Percentiles rank a stretch among this genome's conserved stretches.
Evolutionary conservation across 37 sponge, comb jelly and placozoan genomes (phyloP).

Genomic region (Petrosia ficiformis): DNA sequence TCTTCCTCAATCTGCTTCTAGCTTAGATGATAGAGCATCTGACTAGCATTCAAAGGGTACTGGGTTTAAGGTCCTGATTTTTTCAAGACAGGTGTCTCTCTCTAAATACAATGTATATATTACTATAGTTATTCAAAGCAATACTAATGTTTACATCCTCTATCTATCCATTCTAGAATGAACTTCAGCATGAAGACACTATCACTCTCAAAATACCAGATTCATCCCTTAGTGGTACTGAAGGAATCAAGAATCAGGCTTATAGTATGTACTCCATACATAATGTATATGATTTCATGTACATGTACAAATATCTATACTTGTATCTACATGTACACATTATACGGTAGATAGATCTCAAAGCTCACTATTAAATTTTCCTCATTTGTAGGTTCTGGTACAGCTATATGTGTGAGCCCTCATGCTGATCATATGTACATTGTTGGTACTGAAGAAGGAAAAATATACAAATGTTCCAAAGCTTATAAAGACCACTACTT

Average conservation of each 20-base stretch:
- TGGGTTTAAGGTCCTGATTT: too few relatives aligned
- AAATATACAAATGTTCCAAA: conserved; percentile 93
- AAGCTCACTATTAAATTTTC: background rate
- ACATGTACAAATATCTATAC: background rate
- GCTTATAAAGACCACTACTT: conserved; percentile 85
- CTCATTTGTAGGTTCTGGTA: conserved; percentile 66
- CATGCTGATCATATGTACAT: conserved; percentile 82
- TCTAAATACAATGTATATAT: too few relatives aligned
- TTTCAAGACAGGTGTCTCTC: too few relatives aligned
- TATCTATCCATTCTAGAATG: too few relatives aligned
- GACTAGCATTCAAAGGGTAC: too few relatives aligned
- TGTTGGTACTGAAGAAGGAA: conserved; percentile 94
- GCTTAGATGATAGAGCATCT: too few relatives aligned
- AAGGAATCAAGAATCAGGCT: conserved; percentile 32
- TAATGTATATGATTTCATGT: background rate
- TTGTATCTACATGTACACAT: too few relatives aligned
- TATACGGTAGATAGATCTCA: background rate
- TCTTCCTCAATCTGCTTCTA: too few relatives aligned
- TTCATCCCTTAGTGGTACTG: conserved; percentile 38
- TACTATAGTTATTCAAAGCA: too few relatives aligned
- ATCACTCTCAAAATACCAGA: conserved; percentile 73
- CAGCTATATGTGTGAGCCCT: conserved; percentile 84
- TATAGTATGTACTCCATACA: conserved; percentile 18
- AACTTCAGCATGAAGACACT: conserved; percentile 82
- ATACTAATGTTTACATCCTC: too few relatives aligned